Conservation (phyloP, 2,113 vertebrate genomes). For the Thryonomys swinderianus region DNA sequence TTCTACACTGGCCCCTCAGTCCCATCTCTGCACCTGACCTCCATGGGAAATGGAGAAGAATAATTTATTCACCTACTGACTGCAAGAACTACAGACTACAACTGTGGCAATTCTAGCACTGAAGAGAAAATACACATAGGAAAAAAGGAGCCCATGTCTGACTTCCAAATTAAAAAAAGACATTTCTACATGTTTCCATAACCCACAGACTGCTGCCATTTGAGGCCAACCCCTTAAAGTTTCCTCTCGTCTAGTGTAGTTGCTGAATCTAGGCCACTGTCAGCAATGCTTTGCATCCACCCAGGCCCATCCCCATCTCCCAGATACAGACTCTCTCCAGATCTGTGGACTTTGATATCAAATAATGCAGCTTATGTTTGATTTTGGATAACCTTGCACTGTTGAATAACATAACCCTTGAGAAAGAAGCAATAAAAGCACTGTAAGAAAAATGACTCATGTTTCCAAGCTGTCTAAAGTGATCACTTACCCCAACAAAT, state of each 20-base stretch:
- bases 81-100: constrained; percentile 47
- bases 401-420: constrained; percentile 79
- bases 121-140: constrained; percentile 57
- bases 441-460: constrained; percentile 75
- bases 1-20: background rate
- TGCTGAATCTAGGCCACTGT: constrained; percentile 60
- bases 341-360: constrained; percentile 69
- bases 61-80: constrained; percentile 33
- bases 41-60: constrained; percentile 9
- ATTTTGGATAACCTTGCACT: constrained; percentile 77
- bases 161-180: constrained; percentile 71
- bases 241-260: constrained; percentile 59
- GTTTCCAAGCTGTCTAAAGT: constrained; percentile 81
- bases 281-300: constrained; percentile 61
- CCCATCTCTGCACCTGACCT: background rate
- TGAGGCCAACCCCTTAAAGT: constrained; percentile 63
- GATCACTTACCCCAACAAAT: constrained; percentile 81
- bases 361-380: constrained; percentile 70
- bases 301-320: constrained; percentile 30
- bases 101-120: constrained; percentile 55
- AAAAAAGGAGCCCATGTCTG: constrained; percentile 71
- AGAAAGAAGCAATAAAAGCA: constrained; percentile 81
- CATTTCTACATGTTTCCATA: constrained; percentile 75
- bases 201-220: constrained; percentile 63
- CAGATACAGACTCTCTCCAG: constrained; percentile 68